These are phyloP conservation scores for Colletes collaris DNA, from an alignment of 2,888 invertebrate genomes.

Conservation along the genomic window DNA sequence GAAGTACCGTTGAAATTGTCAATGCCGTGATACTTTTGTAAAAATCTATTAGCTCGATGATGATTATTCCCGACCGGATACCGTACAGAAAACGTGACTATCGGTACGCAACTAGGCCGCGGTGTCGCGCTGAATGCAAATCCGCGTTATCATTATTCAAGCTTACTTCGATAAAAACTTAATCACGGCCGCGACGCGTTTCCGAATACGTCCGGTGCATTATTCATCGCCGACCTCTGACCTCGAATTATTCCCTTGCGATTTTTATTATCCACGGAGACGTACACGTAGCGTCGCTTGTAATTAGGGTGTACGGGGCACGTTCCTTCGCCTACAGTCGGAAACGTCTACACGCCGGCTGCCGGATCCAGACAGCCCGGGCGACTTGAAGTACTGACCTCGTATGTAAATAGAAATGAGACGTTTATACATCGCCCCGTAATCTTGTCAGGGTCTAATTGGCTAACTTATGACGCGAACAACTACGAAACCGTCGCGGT, in stretches of 20 bases:
- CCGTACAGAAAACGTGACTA: not conserved
- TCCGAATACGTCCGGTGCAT: slow-evolving; percentile 13
- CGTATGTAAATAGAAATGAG: slow-evolving; percentile 58
- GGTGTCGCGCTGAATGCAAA: slow-evolving; percentile 12
- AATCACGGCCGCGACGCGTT: slow-evolving; percentile 22
- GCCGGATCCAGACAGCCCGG: not conserved
- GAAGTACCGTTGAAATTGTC: too few species aligned
- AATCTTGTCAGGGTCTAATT: slow-evolving; percentile 67
- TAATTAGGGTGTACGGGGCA: slow-evolving; percentile 19
- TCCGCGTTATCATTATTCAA: slow-evolving; percentile 24
- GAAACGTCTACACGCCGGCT: not conserved
- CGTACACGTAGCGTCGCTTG: not conserved
- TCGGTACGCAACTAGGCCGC: slow-evolving; percentile 15
- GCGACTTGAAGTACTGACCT: slow-evolving; percentile 25
- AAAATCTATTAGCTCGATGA: not conserved
- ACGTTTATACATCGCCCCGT: slow-evolving; percentile 63
- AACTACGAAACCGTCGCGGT: slow-evolving; percentile 42
- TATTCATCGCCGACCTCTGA: slow-evolving; percentile 25
- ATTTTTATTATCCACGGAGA: slow-evolving; percentile 37
- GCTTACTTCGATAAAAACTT: slow-evolving; percentile 42
- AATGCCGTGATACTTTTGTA: too few species aligned
- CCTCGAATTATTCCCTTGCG: slow-evolving; percentile 20
- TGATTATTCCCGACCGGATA: not conserved
- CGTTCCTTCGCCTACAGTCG: not conserved
- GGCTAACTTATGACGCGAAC: slow-evolving; percentile 66